Conservation (phyloP, 2,113 vertebrate genomes). For the Mormoops blainvillei region DNA sequence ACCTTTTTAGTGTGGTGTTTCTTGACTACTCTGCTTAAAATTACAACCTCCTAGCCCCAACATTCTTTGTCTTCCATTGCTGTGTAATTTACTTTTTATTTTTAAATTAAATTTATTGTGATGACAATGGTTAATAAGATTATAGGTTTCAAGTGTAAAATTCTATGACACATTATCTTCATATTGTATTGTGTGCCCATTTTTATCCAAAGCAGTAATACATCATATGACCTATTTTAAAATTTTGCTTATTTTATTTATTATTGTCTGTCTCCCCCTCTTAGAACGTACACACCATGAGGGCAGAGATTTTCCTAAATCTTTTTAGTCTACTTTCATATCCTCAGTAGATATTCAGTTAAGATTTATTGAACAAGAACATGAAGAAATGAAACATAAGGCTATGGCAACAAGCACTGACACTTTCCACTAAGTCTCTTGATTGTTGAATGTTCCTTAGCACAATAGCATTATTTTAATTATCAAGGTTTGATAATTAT, state of each 20-base stretch:
- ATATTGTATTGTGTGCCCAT: neutral
- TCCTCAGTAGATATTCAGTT: neutral
- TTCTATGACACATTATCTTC: neutral
- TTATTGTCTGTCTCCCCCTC: neutral
- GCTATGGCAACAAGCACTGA: neutral
- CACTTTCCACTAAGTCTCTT: neutral
- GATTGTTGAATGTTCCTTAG: conserved; percentile 55
- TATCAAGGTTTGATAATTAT: conserved; percentile 63
- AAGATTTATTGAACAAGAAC: neutral
- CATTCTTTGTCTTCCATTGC: neutral
- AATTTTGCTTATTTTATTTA: neutral
- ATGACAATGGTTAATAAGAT: neutral
- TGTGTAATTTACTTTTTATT: neutral
- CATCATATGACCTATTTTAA: neutral
- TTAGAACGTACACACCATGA: neutral
- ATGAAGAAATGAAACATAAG: neutral
- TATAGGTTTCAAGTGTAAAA: neutral
- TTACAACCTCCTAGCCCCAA: neutral
- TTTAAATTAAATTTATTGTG: neutral
- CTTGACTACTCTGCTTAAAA: neutral
- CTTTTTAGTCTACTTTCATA: neutral
- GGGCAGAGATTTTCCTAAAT: neutral
- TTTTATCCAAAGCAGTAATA: neutral
- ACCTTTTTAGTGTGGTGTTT: neutral
- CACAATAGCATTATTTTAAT: conserved; percentile 48